Conservation (phyloP, 1,140 invertebrate species). For the Hylaeus volcanicus region DNA sequence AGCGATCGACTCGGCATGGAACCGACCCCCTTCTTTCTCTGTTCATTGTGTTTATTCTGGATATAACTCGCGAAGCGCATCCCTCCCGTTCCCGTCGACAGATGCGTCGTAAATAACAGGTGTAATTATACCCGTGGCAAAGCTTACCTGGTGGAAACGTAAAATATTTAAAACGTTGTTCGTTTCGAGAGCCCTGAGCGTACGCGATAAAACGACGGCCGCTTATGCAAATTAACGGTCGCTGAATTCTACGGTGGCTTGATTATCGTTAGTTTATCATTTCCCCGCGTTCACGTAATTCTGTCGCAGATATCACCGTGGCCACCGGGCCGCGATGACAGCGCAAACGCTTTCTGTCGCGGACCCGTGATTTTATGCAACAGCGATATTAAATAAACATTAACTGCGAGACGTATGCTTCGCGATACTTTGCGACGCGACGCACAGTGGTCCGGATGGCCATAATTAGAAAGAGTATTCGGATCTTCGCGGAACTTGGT, state of each 20-base stretch:
- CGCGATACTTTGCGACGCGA: too few relatives aligned
- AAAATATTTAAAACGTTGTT: slow-evolving; percentile 9
- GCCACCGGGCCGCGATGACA: too few relatives aligned
- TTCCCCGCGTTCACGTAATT: not conserved
- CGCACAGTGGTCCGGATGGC: too few relatives aligned
- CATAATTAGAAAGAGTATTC: too few relatives aligned
- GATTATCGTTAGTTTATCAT: slow-evolving; percentile 28
- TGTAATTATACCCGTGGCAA: slow-evolving; percentile 24
- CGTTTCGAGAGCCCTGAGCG: not conserved
- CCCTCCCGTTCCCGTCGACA: not conserved
- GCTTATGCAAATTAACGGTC: slow-evolving; percentile 40
- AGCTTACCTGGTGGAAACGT: slow-evolving; percentile 5
- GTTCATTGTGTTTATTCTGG: not conserved
- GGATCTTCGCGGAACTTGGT: too few relatives aligned
- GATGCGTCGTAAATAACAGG: slow-evolving; percentile 18
- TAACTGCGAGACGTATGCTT: too few relatives aligned
- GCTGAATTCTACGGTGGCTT: slow-evolving; percentile 12
- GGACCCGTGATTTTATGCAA: too few relatives aligned
- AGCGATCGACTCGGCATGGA: too few relatives aligned
- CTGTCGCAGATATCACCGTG: not conserved
- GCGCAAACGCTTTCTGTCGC: too few relatives aligned
- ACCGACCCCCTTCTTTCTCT: too few relatives aligned
- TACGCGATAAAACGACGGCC: slow-evolving; percentile 20
- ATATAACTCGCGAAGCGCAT: too few relatives aligned
- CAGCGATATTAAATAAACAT: too few relatives aligned